Evolutionary conservation across 2,888 invertebrate species (phyloP).

Genomic region (Heterodera filipjevi): DNA sequence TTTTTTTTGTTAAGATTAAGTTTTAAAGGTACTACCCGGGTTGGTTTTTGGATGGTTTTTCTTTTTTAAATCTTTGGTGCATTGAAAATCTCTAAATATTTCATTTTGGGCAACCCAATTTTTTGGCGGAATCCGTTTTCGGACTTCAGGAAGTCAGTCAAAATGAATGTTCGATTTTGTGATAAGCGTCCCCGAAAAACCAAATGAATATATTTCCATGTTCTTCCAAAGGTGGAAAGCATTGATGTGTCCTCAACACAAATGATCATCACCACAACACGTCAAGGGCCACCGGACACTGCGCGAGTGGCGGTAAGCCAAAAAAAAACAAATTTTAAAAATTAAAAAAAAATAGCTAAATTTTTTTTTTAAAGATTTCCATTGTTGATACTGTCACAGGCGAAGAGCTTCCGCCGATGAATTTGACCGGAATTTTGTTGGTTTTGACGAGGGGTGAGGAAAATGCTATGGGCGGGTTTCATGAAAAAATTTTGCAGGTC

Average conservation of each 20-base stretch:
- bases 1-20: too few species aligned
- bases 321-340: not conserved
- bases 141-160: too few species aligned
- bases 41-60: too few species aligned
- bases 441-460: conserved; percentile 55
- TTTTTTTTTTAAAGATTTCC: conserved; percentile 42
- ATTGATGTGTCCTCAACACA: conserved; percentile 58
- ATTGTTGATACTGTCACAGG: conserved; percentile 57
- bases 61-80: too few species aligned
- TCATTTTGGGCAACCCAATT: not conserved
- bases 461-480: not conserved
- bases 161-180: too few species aligned
- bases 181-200: too few species aligned
- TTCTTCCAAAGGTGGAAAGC: conserved; percentile 47
- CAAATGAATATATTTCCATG: not conserved
- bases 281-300: conserved; percentile 46
- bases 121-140: too few species aligned
- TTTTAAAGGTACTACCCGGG: too few species aligned
- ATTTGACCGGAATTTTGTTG: conserved; percentile 56
- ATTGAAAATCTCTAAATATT: too few species aligned
- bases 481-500: conserved; percentile 44
- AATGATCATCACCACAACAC: conserved; percentile 56
- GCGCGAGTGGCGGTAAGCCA: conserved; percentile 25
- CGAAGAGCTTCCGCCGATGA: conserved; percentile 52
- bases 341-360: conserved; percentile 42